These are phyloP conservation scores for Aphodius sticticus DNA, from an alignment of 2,888 invertebrate genomes.

Conservation along the genomic window DNA sequence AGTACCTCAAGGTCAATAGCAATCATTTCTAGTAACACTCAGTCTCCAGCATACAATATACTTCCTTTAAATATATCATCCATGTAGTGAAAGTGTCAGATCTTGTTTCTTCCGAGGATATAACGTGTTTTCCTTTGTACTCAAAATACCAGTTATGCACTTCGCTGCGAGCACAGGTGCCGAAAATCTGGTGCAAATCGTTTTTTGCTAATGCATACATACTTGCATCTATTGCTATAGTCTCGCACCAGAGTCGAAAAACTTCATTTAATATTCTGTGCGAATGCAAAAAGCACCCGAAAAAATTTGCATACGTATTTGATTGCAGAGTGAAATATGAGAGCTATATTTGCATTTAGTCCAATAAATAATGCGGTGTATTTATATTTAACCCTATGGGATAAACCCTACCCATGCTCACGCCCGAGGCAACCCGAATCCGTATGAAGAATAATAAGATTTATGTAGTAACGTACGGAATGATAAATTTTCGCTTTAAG, in stretches of 20 bases:
- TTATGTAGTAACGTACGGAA: constrained; percentile 5
- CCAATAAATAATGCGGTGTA: constrained; percentile 30
- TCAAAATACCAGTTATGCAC: constrained; percentile 20
- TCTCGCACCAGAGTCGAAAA: no score
- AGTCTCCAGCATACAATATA: neutral
- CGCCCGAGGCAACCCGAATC: constrained; percentile 10
- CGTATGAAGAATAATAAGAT: neutral
- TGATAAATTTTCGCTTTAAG: no score
- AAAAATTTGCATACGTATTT: constrained; percentile 33
- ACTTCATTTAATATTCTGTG: no score
- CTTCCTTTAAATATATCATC: constrained; percentile 12
- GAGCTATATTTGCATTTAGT: constrained; percentile 33
- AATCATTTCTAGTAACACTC: no score
- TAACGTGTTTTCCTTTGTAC: constrained; percentile 11
- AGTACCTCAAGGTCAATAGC: no score
- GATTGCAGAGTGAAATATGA: constrained; percentile 33
- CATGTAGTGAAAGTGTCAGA: constrained; percentile 9
- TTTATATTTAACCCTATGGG: constrained; percentile 13
- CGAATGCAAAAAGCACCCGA: constrained; percentile 5
- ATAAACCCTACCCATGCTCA: neutral
- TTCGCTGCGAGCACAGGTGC: constrained; percentile 15
- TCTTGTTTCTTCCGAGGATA: constrained; percentile 17
- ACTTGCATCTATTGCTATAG: no score
- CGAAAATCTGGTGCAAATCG: constrained; percentile 16
- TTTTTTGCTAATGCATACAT: no score